Base-by-base conservation (phyloP, 1,140 invertebrate species). In the Cydia fagiglandana region DNA sequence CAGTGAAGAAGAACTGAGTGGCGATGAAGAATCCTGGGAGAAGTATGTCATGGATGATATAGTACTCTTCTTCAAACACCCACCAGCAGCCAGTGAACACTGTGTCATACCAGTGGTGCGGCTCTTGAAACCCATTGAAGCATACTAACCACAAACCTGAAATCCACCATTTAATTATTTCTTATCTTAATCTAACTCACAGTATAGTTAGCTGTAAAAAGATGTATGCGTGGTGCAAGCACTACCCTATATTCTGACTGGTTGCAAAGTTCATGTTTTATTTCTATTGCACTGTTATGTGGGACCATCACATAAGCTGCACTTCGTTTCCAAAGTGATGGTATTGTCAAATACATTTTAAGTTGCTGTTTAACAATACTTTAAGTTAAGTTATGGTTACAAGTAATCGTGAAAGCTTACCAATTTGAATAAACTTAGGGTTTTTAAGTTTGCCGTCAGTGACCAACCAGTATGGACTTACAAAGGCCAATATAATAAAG, bases 61-160 rank as follows among this genome's bases (percentile, higher is more conserved):
- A 97, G 85, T 97, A 98, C 93, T 98, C 98, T 90, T 98, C 97
- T 93, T 98, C 96, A 84, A 98, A 97, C 30, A 98, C 96, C 97
- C 97, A 98, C 96, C 97, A 97, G 86, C 98, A 99, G 0, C 96
- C 96, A 45, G 92, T 94, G 83, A 98, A 98, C 73, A 93, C 91
- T 4, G 94, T 96, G 79, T 98, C 97, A 81, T 94, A 95, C 82
- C 96, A 95, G 86, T 97, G 97, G 78, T 94, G 94, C 10, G 96
- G 94, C 84, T 98, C 97, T 90, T 96, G 94, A 87, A 98, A 98
- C 41, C 96, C 94, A 81, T 96, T 94, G 79, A 99, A 97, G 88
- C 98, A 99, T 0, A 98, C 97, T 88, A 97, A 95, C 98, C 98
- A 99, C n/a, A 99, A 93, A 66, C 98, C 98, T 97, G 88, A 61